phyloP scores from a whole-genome alignment of 2,113 vertebrate genomes.

The Ahaetulla prasina region DNA sequence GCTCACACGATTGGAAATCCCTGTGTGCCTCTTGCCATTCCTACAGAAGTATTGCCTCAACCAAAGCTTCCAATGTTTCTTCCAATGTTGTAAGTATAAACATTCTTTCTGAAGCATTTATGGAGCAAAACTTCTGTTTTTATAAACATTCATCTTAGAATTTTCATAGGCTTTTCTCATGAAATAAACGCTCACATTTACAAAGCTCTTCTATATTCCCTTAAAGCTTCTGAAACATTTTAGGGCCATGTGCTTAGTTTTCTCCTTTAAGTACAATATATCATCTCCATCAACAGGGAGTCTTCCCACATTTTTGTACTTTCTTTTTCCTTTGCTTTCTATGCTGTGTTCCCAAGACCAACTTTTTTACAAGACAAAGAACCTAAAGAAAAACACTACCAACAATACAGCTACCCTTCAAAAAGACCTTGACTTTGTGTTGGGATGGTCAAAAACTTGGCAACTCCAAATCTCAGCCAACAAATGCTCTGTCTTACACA shows the following conservation, averaged over 20 bases:
- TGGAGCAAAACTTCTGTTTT: not conserved
- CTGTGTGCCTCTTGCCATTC: not conserved
- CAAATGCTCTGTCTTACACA: no score
- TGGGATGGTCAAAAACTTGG: no score
- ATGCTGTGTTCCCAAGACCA: not conserved
- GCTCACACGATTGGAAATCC: not conserved
- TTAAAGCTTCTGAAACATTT: not conserved
- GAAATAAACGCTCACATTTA: not conserved
- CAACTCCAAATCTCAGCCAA: no score
- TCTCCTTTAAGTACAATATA: not conserved
- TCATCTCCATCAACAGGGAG: not conserved
- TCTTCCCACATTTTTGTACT: not conserved
- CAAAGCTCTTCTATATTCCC: not conserved
- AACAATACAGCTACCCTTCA: no score
- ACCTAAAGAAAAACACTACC: not conserved
- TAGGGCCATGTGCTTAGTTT: not conserved
- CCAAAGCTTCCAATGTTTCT: not conserved
- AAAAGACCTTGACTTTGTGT: no score
- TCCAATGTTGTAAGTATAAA: not conserved
- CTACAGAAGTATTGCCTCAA: not conserved
- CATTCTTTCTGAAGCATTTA: not conserved
- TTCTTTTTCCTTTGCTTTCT: not conserved
- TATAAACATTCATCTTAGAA: not conserved
- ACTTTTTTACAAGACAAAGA: not conserved
- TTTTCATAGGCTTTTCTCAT: not conserved